Evolutionary conservation across 2,113 vertebrate species (phyloP).

Genomic region (Datnioides undecimradiatus): DNA sequence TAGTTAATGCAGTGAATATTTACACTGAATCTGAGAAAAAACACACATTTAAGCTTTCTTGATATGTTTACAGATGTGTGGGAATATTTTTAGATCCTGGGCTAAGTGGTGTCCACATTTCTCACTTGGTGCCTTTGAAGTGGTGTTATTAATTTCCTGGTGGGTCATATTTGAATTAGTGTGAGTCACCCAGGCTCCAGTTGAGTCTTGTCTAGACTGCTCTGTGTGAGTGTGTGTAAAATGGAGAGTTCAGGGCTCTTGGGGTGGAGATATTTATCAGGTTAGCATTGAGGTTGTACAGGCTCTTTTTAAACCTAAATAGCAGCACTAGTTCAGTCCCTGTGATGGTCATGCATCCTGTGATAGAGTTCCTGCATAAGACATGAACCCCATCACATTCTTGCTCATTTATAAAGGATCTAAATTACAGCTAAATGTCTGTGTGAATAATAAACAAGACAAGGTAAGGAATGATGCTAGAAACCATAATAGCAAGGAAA

Average conservation of each 20-base stretch:
- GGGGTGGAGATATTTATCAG: slow-evolving; percentile 48
- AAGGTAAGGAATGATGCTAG: not conserved
- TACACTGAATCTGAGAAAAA: not conserved
- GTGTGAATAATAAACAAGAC: not conserved
- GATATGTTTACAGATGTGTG: slow-evolving; percentile 12
- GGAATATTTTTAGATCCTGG: slow-evolving; percentile 27
- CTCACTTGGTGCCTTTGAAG: slow-evolving; percentile 61
- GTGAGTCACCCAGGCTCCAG: slow-evolving; percentile 59
- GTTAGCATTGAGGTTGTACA: slow-evolving; percentile 2
- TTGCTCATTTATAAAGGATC: not conserved
- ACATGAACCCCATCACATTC: not conserved
- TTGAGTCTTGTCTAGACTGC: slow-evolving; percentile 52
- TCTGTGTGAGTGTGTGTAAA: slow-evolving; percentile 21
- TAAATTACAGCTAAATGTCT: not conserved
- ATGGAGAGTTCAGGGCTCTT: slow-evolving; percentile 34
- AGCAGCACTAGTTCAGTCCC: not conserved
- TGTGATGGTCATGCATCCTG: not conserved
- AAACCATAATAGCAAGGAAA: not conserved
- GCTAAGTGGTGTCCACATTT: slow-evolving; percentile 40
- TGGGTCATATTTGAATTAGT: slow-evolving; percentile 76
- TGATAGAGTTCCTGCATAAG: not conserved
- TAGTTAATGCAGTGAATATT: not conserved
- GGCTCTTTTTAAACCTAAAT: slow-evolving; percentile 1
- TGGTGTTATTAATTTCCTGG: slow-evolving; percentile 69
- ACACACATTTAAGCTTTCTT: not conserved